Conservation (phyloP, 1,140 invertebrate species). For the Hyphantria cunea region DNA sequence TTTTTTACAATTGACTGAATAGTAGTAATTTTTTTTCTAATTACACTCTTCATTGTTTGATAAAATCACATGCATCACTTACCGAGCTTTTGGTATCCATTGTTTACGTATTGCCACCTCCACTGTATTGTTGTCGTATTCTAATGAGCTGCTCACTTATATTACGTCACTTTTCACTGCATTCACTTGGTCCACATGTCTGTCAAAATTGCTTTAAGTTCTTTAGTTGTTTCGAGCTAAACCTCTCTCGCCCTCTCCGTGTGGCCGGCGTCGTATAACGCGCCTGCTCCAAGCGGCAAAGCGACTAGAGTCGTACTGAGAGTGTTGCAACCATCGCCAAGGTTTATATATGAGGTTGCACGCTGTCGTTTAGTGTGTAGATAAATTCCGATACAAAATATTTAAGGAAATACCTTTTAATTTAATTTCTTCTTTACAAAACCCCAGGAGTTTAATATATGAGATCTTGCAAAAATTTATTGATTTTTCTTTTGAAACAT, state of each 20-base stretch:
- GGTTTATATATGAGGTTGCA: conserved; percentile 78
- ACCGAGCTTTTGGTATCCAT: conserved; percentile 74
- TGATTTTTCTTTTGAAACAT: too few relatives aligned
- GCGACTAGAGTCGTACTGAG: conserved; percentile 83
- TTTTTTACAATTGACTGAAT: too few relatives aligned
- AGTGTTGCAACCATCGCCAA: conserved; percentile 74
- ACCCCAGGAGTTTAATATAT: not conserved
- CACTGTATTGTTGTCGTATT: conserved; percentile 48
- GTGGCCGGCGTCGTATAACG: conserved; percentile 64
- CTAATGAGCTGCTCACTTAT: conserved; percentile 53
- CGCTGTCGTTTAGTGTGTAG: conserved; percentile 33
- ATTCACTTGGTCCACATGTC: conserved; percentile 75
- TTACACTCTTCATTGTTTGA: conserved; percentile 15
- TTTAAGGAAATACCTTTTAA: conserved; percentile 8
- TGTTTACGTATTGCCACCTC: conserved; percentile 51
- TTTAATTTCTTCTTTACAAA: not conserved
- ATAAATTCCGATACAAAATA: conserved; percentile 12
- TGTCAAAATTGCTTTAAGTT: conserved; percentile 49
- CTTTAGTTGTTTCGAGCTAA: conserved; percentile 52
- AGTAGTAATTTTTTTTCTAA: too few relatives aligned
- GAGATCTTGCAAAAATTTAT: too few relatives aligned
- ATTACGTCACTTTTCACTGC: conserved; percentile 76
- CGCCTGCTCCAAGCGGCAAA: conserved; percentile 80
- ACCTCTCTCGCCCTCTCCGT: conserved; percentile 82
- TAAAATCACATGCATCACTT: conserved; percentile 42